Evolutionary conservation across 2,797 vertebrate genomes (phyloP), one percentile per base, ranked within the genome.

Genomic region (Bryconaethiops microstoma): DNA sequence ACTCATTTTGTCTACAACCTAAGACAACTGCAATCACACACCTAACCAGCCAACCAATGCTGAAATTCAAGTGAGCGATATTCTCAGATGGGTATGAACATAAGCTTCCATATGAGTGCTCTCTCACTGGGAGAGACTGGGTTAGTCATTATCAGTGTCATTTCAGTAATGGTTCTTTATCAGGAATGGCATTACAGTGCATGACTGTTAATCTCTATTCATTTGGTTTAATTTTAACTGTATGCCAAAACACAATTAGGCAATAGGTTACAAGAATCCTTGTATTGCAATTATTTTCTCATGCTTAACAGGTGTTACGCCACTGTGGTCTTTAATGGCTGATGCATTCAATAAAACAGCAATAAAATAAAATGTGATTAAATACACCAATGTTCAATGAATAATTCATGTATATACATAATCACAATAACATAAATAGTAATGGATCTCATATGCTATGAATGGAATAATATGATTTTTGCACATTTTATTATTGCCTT

Each of bases 1-100:
- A 45, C 62, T 74, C 0, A 57, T n/a, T 54, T 77, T 52, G 45
- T 69, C 29, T 77, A 23, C 39, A 70, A n/a, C 70, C 60, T 9
- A 13, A 35, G 40, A 50, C 69, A 19, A 55, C 54, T 65, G 23
- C 29, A 54, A 12, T 74, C 71, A 50, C 68, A 70, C 29, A 70
- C 16, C 21, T 54, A 64, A 78, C 70, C 23, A 68, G 52, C 60
- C 35, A 79, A 76, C 67, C 64, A 76, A 42, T 79, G 68, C 74
- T 50, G 76, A 12, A 68, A n/a, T 65, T 59, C 21, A 21, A 54
- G 29, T 69, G 40, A 40, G 19, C 5, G 21, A 25, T 42, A 75
- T 54, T 57, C 57, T 71, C 40, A 23, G 17, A 40, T 76, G 54
- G 0, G 12, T 55, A 39, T 64, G 25, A 60, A 40, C 19, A 12